Evolutionary conservation across 2,888 invertebrate genomes (phyloP).

Genomic region (Drosophila greeni): DNA sequence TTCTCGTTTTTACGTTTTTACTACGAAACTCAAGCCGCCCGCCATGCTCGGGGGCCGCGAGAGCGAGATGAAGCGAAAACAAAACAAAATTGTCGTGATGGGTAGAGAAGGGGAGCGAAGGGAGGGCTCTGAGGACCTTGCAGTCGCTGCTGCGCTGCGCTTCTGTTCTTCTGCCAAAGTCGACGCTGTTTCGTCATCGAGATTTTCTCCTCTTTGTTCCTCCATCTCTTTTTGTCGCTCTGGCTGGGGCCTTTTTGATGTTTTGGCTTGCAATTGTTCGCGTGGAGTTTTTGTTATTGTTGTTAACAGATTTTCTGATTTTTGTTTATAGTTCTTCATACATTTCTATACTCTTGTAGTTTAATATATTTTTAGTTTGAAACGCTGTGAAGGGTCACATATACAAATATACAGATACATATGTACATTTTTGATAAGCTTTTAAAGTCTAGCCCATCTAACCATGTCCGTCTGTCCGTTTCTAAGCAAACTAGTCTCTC

Average conservation of each 20-base stretch:
- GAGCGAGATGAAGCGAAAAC: slow-evolving; percentile 67
- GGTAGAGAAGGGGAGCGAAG: slow-evolving; percentile 34
- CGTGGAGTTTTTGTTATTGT: background rate
- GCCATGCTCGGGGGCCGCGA: slow-evolving; percentile 29
- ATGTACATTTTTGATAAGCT: too few relatives aligned
- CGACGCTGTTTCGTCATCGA: slow-evolving; percentile 53
- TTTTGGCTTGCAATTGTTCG: slow-evolving; percentile 5
- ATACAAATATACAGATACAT: too few relatives aligned
- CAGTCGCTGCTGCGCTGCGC: slow-evolving; percentile 5
- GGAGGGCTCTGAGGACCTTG: slow-evolving; percentile 5
- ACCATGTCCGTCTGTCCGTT: too few relatives aligned
- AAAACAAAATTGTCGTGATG: slow-evolving; percentile 66
- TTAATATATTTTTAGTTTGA: too few relatives aligned
- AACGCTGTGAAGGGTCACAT: too few relatives aligned
- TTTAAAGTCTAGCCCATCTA: too few relatives aligned
- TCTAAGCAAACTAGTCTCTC: too few relatives aligned
- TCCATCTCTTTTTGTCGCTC: slow-evolving; percentile 7
- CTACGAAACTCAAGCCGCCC: slow-evolving; percentile 26
- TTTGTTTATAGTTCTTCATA: background rate
- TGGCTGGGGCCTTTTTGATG: slow-evolving; percentile 5
- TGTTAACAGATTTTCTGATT: background rate
- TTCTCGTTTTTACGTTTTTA: slow-evolving; percentile 36
- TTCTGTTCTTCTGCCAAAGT: slow-evolving; percentile 5
- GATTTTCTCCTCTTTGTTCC: slow-evolving; percentile 31
- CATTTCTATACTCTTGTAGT: background rate